Evolutionary conservation across 2,888 invertebrate genomes (phyloP), one percentile per base, ranked within the genome.

Genomic region (Ormyrus thymus): DNA sequence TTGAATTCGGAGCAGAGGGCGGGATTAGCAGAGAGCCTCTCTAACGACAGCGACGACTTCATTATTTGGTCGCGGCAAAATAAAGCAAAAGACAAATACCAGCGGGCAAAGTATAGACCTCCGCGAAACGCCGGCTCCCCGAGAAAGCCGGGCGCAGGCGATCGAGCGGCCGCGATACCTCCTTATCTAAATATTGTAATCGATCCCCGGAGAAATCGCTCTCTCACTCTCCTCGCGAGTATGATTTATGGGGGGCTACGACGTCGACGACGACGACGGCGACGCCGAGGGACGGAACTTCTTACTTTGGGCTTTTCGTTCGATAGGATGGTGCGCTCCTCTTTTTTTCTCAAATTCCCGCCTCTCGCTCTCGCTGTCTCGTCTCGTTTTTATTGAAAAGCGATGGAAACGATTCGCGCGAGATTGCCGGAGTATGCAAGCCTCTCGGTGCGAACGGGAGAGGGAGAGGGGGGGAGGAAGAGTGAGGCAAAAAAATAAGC

Each of bases 391-490:
- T 61, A 69, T 76, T 76, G 61, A 62, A 62, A 76, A 68, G 29
- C 56, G 58, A 51, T 58, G 46, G 53, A 75, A 68, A 66, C 53
- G 82, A 76, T 81, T 79, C 79, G 79, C 80, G 82, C 82, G 74
- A 81, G 82, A 83, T 80, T 83, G 83, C 59, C 45, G 64, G 48
- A 55, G 65, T 48, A 48, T 46, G 58, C 73, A 29, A 29, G 73
- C 77, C 64, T 29, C 29, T 29, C 29, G 69, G 61, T 58, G 62
- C 56, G 59, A 50, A 64, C 68, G 55, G 53, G 43, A 48, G 80
- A 43, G 43, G 79, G 83, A 83, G 82, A 83, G 84, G 83, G 83
- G 79, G 83, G 83, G 82, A 83, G 84, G 83, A 82, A 82, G 83
- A 82, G 80, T 80, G 68, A 79, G 80, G 80, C 83, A 82, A 82